A percentile compares a stretch with the other conserved stretches of the same genome.
Conservation (phyloP, 2,797 vertebrate genomes). For the Lemur catta region DNA sequence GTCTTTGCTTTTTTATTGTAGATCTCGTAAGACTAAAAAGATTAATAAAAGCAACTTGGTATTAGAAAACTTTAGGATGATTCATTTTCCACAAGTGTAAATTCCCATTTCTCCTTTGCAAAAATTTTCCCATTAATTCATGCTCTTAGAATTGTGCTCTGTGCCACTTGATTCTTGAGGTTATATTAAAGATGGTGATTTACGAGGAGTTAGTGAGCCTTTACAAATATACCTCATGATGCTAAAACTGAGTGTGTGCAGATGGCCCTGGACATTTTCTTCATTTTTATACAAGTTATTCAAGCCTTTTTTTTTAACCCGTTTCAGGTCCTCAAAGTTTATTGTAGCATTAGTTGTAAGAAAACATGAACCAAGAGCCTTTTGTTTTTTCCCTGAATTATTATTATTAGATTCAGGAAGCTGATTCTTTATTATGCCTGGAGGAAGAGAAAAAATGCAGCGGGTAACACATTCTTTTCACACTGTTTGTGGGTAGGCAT, state of each 20-base stretch:
- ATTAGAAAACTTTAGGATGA: slow-evolving; percentile 17
- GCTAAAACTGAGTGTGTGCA: background rate
- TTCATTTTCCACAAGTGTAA: background rate
- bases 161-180: background rate
- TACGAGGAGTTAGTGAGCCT: background rate
- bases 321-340: slow-evolving; percentile 3
- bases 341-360: slow-evolving; percentile 26
- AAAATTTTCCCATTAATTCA: background rate
- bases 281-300: background rate
- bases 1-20: background rate
- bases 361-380: background rate
- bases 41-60: background rate
- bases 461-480: background rate
- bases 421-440: slow-evolving; percentile 26
- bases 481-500: background rate
- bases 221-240: background rate
- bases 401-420: slow-evolving; percentile 30
- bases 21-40: background rate
- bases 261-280: background rate
- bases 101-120: background rate
- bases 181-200: background rate
- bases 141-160: background rate
- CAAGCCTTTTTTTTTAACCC: background rate
- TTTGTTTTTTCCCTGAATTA: background rate
- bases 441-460: background rate